Base-by-base conservation (phyloP, 2,113 vertebrate genomes). In the Spea multiplicata region DNA sequence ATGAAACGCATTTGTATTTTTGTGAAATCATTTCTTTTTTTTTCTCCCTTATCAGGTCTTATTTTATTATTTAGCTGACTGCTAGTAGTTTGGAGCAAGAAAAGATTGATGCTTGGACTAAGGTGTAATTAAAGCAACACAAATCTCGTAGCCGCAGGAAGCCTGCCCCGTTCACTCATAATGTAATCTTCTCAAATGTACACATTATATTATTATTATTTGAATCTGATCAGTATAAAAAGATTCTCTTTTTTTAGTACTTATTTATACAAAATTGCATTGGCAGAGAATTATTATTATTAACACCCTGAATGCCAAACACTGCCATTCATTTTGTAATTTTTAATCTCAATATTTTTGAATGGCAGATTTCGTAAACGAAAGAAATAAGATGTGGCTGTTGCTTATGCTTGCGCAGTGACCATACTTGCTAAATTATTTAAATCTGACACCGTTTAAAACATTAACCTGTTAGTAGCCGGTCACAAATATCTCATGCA, bases 91-190 rank as follows among this genome's bases (percentile, higher is more conserved):
- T 52, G 71, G 65, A 74, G 65, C 10, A 80, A 68, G 71, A 14
- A 44, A 74, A 74, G 71, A 80, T 61, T 80, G 78, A 80, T 62
- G 50, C 59, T 67, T 67, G 45, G 52, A 80, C 44, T 67, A 80
- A 80, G 50, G 47, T 80, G 78, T 74, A 66, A 80, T 73, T 80
- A 74, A 74, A 55, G 53, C 77, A 61, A 17, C 55, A 80, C 71
- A 80, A 80, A 80, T 74, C 64, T 61, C 49, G 64, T 50, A n/a
- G 50, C 70, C 52, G 44, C 62, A 46, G 70, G 62, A 73, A 57
- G 71, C 44, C 53, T 79, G 69, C 49, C 76, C 69, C 47, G 44
- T 68, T 68, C 71, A 52, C 62, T 73, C 44, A 71, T 49, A 73
- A 71, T 66, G 77, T 79, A 47, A 67, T 80, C 59, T 73, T 80